These are phyloP conservation scores for Centropyge bicolor DNA, from an alignment of 2,797 vertebrate species.

Conservation along the genomic window DNA sequence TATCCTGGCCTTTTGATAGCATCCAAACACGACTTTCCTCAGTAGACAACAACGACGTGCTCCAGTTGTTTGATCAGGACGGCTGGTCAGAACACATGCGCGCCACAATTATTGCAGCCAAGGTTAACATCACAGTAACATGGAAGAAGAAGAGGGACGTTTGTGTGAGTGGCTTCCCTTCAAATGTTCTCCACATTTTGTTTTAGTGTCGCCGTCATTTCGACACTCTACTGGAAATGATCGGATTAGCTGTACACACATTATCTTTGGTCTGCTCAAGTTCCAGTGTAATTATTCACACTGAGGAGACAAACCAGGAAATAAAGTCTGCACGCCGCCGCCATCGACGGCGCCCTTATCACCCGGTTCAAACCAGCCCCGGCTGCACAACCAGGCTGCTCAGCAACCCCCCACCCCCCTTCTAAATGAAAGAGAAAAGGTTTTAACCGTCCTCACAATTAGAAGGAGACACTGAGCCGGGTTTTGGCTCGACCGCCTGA, in stretches of 20 bases:
- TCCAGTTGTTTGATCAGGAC: constrained; percentile 57
- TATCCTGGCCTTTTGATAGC: constrained; percentile 67
- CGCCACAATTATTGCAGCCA: constrained; percentile 56
- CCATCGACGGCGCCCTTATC: constrained; percentile 78
- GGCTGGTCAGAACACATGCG: constrained; percentile 34
- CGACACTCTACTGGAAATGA: constrained; percentile 70
- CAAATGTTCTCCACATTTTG: constrained; percentile 44
- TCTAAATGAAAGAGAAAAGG: constrained; percentile 80
- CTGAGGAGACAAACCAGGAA: constrained; percentile 73
- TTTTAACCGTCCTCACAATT: constrained; percentile 82
- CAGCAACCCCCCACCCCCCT: constrained; percentile 56
- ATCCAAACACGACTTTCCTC: constrained; percentile 47
- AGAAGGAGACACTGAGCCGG: constrained; percentile 78
- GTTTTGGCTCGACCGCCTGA: constrained; percentile 76
- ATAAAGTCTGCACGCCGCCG: constrained; percentile 65
- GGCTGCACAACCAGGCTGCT: constrained; percentile 63
- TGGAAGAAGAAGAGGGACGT: constrained; percentile 13
- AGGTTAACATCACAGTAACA: constrained; percentile 47
- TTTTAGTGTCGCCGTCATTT: constrained; percentile 68
- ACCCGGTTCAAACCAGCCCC: constrained; percentile 68
- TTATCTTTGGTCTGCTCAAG: constrained; percentile 78
- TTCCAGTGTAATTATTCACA: constrained; percentile 82
- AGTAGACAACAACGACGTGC: constrained; percentile 48
- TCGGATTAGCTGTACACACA: constrained; percentile 78
- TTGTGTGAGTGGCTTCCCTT: constrained; percentile 45